Evolutionary conservation across 2,797 vertebrate genomes (phyloP), one percentile per base, ranked within the genome.

Genomic region (Phataginus tricuspis): DNA sequence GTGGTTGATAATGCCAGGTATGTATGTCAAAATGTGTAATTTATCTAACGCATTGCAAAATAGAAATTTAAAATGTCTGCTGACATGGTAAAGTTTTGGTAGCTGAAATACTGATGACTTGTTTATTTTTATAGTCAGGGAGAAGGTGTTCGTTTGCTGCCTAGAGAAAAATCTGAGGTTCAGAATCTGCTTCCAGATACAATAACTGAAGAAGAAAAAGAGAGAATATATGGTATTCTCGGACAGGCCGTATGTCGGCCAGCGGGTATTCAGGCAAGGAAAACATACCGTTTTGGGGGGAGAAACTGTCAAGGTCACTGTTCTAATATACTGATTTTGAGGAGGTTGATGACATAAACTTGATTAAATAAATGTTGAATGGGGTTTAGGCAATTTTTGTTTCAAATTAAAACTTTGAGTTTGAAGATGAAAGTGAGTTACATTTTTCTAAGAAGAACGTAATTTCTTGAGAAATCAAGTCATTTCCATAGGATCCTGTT

Each of bases 1-100:
- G 99, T 99, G 55, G 99, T 99, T 64, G 99, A 99, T 97, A 99
- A 99, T 96, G 99, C 99, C 96, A 99, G 99, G 99, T 99, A 95
- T 98, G 98, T 98, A 19, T 51, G 87, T 88, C 59, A 49, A 42
- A 25, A 61, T 83, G 2, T 84, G 69, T 82, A 79, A 78, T 69
- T 27, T 7, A 92, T 37, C 34, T 88, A 78, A 39, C 93, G 49
- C 90, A 63, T 92, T 97, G 5, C 64, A 92, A 94, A 86, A 21
- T 82, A 27, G 45, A 93, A 16, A 90, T 51, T 49, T 57, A n/a
- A 79, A 94, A 71, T 93, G 80, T 77, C 45, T 94, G 3, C 23
- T 49, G 21, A 64, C 68, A 53, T 86, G 37, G 21, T 59, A 45
- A 72, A 39, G 29, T 66, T 89, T 77, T 25, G 18, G 21, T 92